Conservation (phyloP, 2,113 vertebrate genomes). For the Seriola aureovittata region DNA sequence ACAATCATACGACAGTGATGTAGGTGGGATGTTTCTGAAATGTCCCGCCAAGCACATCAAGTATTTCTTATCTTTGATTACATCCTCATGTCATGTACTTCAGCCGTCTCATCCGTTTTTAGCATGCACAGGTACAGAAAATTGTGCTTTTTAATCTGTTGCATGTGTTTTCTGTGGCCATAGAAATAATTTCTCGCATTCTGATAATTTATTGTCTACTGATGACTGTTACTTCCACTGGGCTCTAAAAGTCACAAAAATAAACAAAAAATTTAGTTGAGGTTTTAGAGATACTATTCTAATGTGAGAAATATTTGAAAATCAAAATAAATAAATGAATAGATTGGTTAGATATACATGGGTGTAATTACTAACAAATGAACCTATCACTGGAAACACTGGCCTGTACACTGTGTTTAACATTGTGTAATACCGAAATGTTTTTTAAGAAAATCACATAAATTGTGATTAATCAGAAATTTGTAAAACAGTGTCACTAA, state of each 20-base stretch:
- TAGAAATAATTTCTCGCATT: background rate
- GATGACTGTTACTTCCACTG: background rate
- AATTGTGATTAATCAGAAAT: background rate
- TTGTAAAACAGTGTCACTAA: background rate
- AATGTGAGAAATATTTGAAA: background rate
- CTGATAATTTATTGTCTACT: background rate
- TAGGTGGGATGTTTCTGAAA: background rate
- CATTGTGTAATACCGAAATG: background rate
- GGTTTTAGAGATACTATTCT: background rate
- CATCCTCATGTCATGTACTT: constrained; percentile 7
- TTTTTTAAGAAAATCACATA: background rate
- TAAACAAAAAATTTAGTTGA: background rate
- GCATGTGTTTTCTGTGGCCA: background rate
- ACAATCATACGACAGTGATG: background rate
- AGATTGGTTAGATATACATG: background rate
- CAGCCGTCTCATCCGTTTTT: background rate
- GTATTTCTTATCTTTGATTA: background rate
- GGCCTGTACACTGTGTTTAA: background rate
- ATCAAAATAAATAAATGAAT: background rate
- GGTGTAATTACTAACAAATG: background rate
- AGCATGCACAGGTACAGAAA: constrained; percentile 19
- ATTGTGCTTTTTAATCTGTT: background rate
- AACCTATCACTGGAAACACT: background rate
- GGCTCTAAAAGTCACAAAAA: background rate
- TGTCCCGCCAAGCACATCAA: background rate